Conservation (phyloP, 2,888 invertebrate genomes). For the Drosophila rubida region DNA sequence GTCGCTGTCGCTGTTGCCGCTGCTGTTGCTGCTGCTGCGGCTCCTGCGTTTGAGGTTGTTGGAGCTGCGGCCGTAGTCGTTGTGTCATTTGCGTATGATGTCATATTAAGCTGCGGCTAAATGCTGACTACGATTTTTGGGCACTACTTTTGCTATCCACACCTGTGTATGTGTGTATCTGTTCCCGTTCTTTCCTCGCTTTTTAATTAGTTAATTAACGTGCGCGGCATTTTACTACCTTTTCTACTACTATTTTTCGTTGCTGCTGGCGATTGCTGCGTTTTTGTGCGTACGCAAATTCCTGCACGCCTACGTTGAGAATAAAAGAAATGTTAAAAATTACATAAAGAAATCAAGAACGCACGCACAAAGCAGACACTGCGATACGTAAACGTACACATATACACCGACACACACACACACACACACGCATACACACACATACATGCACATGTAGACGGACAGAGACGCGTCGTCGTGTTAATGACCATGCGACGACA, state of each 20-base stretch:
- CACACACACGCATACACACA: slow-evolving; percentile 6
- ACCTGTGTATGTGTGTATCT: slow-evolving; percentile 40
- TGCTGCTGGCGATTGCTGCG: slow-evolving; percentile 39
- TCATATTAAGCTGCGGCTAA: slow-evolving; percentile 57
- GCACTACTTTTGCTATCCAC: slow-evolving; percentile 29
- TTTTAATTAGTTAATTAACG: slow-evolving; percentile 73
- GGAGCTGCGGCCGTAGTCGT: slow-evolving; percentile 60
- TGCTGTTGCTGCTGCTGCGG: slow-evolving; percentile 35
- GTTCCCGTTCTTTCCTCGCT: slow-evolving; percentile 37
- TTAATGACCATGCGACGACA: slow-evolving; percentile 63
- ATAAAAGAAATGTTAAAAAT: slow-evolving; percentile 47
- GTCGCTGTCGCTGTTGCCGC: slow-evolving; percentile 36
- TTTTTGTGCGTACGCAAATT: slow-evolving; percentile 64
- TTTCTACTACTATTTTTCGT: slow-evolving; percentile 31
- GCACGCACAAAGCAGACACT: slow-evolving; percentile 50
- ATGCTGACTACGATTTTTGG: slow-evolving; percentile 27
- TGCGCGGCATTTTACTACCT: slow-evolving; percentile 39
- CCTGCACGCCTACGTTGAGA: slow-evolving; percentile 61
- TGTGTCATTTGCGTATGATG: slow-evolving; percentile 76
- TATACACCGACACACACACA: slow-evolving; percentile 1
- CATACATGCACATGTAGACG: slow-evolving; percentile 5
- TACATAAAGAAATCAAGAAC: slow-evolving; percentile 51
- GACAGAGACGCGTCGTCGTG: slow-evolving; percentile 35
- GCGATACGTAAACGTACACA: slow-evolving; percentile 29
- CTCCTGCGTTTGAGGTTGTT: slow-evolving; percentile 24